Conservation (phyloP, 1,140 invertebrate genomes). For the Carcinoscorpius rotundicauda region DNA sequence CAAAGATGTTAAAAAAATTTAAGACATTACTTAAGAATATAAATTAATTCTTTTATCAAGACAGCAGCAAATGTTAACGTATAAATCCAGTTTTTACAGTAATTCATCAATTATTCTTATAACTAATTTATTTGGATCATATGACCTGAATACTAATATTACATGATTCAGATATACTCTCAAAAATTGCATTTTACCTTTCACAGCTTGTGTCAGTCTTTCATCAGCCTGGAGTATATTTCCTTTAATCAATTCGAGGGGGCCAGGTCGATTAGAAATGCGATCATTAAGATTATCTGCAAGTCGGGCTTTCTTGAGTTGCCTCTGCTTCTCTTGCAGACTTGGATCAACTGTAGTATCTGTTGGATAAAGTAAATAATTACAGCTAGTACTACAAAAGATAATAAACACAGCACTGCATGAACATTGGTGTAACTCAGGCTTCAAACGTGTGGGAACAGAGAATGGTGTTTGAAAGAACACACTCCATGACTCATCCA, state of each 20-base stretch:
- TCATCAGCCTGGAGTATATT: constrained; percentile 93
- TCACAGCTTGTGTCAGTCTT: constrained; percentile 79
- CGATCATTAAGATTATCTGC: constrained; percentile 93
- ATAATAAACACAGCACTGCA: too few species aligned
- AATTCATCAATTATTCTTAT: too few species aligned
- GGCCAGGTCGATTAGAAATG: constrained; percentile 86
- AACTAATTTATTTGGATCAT: too few species aligned
- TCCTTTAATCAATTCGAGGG: constrained; percentile 85
- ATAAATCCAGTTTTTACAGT: too few species aligned
- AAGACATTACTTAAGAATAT: neutral
- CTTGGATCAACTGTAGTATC: constrained; percentile 88
- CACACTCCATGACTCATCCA: too few species aligned
- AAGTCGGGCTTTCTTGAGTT: constrained; percentile 86
- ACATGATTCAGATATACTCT: neutral
- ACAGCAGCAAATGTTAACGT: too few species aligned
- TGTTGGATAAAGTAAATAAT: neutral
- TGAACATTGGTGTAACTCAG: too few species aligned
- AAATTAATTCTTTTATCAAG: too few species aligned
- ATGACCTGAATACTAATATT: neutral
- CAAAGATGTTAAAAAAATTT: neutral
- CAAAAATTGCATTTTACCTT: constrained; percentile 33
- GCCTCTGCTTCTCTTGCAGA: constrained; percentile 82
- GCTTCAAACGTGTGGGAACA: too few species aligned
- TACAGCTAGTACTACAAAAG: too few species aligned
- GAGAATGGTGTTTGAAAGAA: too few species aligned